Conservation (phyloP, 1,140 invertebrate genomes). For the Psilanteris sp. region DNA sequence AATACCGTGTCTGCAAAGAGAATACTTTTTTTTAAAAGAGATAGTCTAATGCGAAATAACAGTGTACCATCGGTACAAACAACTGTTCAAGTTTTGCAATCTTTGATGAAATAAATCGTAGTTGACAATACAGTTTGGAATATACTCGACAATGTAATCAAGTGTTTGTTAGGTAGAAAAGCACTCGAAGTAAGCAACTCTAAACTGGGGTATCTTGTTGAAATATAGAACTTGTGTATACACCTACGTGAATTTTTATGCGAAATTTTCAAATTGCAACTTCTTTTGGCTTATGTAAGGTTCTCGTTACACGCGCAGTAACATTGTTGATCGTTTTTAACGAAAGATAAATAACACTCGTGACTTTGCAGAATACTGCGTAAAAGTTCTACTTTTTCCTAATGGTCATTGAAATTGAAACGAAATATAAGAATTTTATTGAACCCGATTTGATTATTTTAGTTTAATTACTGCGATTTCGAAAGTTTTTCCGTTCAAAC, state of each 20-base stretch:
- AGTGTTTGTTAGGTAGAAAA: slow-evolving; percentile 27
- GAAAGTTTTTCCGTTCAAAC: slow-evolving; percentile 24
- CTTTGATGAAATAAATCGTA: slow-evolving; percentile 1
- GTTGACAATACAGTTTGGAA: slow-evolving; percentile 21
- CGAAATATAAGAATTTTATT: slow-evolving; percentile 40
- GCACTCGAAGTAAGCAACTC: slow-evolving; percentile 33
- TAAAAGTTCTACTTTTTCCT: slow-evolving; percentile 37
- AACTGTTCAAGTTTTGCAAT: no score
- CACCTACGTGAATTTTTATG: slow-evolving; percentile 35
- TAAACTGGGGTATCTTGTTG: slow-evolving; percentile 52
- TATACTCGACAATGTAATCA: slow-evolving; percentile 10
- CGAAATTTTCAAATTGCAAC: slow-evolving; percentile 56
- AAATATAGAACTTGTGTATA: slow-evolving; percentile 57
- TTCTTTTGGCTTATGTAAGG: slow-evolving; percentile 64
- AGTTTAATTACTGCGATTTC: slow-evolving; percentile 29
- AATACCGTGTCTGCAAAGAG: no score
- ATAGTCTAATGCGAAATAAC: no score
- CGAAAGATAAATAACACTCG: slow-evolving; percentile 25
- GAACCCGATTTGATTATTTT: slow-evolving; percentile 50
- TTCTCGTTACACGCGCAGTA: slow-evolving; percentile 63
- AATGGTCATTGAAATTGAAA: slow-evolving; percentile 27
- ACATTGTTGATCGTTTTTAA: slow-evolving; percentile 53
- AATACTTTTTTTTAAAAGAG: no score
- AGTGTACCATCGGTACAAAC: no score
- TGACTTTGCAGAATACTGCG: no score